A percentile compares a stretch with the other conserved stretches of the same genome.
Conservation (phyloP, 1,140 invertebrate genomes). For the Vollenhovia emeryi region DNA sequence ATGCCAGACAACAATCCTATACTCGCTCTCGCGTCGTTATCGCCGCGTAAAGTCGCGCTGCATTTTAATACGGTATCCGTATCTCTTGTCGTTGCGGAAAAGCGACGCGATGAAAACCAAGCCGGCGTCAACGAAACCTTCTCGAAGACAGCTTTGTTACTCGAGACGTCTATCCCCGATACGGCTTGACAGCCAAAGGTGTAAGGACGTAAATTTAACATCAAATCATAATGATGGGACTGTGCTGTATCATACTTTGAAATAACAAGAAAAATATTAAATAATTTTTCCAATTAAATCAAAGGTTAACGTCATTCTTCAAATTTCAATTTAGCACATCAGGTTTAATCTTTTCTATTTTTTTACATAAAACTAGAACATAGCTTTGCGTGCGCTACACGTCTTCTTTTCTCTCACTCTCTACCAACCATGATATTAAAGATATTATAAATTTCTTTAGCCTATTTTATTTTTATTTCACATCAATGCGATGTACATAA, state of each 20-base stretch:
- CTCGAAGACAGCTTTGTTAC: slow-evolving; percentile 43
- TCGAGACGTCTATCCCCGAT: slow-evolving; percentile 21
- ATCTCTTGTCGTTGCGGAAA: background rate
- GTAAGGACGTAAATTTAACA: background rate
- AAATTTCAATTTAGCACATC: background rate
- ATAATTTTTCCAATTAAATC: background rate
- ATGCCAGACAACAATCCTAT: background rate
- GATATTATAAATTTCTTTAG: too few species aligned
- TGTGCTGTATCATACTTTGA: background rate
- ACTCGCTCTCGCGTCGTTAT: slow-evolving; percentile 10
- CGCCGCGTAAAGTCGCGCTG: slow-evolving; percentile 2
- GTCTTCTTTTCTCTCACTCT: too few species aligned
- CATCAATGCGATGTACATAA: too few species aligned
- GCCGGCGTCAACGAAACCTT: background rate
- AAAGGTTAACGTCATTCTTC: background rate
- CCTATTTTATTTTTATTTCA: too few species aligned
- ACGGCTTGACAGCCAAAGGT: background rate
- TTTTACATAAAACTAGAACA: too few species aligned
- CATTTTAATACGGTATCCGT: slow-evolving; percentile 19
- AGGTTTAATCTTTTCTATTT: background rate
- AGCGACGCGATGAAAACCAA: slow-evolving; percentile 30
- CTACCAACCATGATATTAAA: too few species aligned
- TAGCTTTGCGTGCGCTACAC: too few species aligned
- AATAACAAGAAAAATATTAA: background rate
- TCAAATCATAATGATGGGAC: background rate